Percentiles rank a stretch among this genome's conserved stretches.
These are phyloP conservation scores for Dicrostonyx torquatus DNA, from an alignment of 2,797 vertebrate species.

Conservation along the genomic window DNA sequence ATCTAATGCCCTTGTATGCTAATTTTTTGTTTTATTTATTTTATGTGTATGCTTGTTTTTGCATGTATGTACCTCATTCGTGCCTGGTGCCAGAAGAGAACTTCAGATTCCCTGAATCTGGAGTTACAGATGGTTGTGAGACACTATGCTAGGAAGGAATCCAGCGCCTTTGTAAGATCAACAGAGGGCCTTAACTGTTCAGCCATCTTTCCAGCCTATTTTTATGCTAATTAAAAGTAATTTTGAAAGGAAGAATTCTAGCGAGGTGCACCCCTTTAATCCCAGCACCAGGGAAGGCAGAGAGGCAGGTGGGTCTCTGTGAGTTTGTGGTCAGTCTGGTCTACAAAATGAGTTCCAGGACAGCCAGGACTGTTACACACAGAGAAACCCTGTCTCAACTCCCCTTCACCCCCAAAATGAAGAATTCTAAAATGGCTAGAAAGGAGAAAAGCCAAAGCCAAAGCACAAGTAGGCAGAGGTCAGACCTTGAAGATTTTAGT, in stretches of 20 bases:
- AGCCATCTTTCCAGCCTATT: not conserved
- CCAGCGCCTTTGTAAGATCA: not conserved
- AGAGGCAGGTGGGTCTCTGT: no score
- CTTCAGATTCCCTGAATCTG: not conserved
- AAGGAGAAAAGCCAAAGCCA: slow-evolving; percentile 44
- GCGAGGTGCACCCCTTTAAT: no score
- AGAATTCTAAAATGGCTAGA: slow-evolving; percentile 48
- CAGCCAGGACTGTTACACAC: no score
- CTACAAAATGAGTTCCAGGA: no score
- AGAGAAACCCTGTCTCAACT: no score
- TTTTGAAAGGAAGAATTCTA: slow-evolving; percentile 44
- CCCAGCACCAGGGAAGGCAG: no score
- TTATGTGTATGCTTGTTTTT: not conserved
- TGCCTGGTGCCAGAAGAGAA: not conserved
- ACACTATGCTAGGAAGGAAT: not conserved
- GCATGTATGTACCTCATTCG: not conserved
- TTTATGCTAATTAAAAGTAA: not conserved
- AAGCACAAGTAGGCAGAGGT: not conserved
- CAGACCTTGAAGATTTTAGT: slow-evolving; percentile 35
- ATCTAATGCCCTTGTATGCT: not conserved
- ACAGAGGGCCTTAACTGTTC: not conserved
- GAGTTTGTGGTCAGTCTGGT: no score
- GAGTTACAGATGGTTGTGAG: not conserved
- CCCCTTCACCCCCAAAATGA: not conserved
- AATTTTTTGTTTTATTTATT: not conserved